A percentile compares a stretch with the other conserved stretches of the same genome.
Conservation (phyloP, 2,888 invertebrate genomes). For the Therioaphis trifolii region DNA sequence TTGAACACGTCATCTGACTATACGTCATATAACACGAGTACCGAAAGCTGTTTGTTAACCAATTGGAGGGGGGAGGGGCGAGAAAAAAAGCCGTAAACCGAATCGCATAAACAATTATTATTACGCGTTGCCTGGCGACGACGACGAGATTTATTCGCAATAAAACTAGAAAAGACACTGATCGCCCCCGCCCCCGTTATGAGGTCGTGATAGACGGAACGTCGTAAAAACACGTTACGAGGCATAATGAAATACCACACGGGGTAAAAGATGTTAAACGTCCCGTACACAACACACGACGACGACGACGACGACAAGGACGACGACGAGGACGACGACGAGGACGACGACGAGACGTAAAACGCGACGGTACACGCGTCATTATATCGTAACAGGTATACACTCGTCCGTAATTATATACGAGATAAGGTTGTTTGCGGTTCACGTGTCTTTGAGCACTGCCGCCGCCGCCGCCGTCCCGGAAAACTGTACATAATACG, state of each 20-base stretch:
- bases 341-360: no score
- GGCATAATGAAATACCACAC: constrained; percentile 10
- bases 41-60: not conserved
- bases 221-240: constrained; percentile 21
- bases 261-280: not conserved
- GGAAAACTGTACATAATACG: no score
- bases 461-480: no score
- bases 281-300: not conserved
- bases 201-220: not conserved
- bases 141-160: not conserved
- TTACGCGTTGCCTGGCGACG: not conserved
- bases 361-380: no score
- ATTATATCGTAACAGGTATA: no score
- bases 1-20: no score
- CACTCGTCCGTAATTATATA: no score
- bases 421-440: no score
- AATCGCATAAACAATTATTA: constrained; percentile 30
- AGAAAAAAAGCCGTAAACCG: not conserved
- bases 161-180: not conserved
- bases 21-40: no score
- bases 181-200: not conserved
- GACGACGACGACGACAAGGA: not conserved
- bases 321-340: not conserved
- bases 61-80: not conserved
- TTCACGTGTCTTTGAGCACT: no score